A percentile compares a stretch with the other conserved stretches of the same genome.
Conservation (phyloP, 1,140 invertebrate species). For the Ylistrum balloti region DNA sequence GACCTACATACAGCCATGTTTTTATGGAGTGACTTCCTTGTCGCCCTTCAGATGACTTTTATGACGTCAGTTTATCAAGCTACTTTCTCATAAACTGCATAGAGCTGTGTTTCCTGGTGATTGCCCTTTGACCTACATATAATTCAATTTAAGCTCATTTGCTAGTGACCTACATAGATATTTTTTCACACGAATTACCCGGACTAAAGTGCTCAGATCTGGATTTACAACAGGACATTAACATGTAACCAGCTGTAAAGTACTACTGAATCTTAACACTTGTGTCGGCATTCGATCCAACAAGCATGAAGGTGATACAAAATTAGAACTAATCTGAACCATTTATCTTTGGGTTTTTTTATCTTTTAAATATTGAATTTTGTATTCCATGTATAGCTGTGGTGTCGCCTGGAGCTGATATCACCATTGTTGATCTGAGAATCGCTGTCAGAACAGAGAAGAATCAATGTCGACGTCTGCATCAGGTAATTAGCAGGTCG, state of each 20-base stretch:
- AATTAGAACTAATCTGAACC: neutral
- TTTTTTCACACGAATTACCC: too few relatives aligned
- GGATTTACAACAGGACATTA: neutral
- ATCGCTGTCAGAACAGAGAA: neutral
- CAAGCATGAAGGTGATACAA: neutral
- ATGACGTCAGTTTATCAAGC: too few relatives aligned
- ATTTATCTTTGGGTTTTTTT: slow-evolving; percentile 18
- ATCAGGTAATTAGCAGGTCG: neutral
- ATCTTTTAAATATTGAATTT: neutral
- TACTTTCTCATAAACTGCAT: too few relatives aligned
- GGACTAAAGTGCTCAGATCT: too few relatives aligned
- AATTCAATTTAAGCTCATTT: too few relatives aligned
- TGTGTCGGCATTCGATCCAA: neutral
- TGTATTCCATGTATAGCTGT: neutral
- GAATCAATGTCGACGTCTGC: neutral
- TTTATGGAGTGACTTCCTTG: too few relatives aligned
- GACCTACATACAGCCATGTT: too few relatives aligned
- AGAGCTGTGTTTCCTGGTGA: too few relatives aligned
- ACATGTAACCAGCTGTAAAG: neutral
- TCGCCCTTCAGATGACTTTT: too few relatives aligned
- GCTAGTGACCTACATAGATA: too few relatives aligned
- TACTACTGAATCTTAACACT: too few relatives aligned
- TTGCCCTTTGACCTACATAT: too few relatives aligned
- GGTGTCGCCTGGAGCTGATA: neutral
- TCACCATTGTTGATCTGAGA: neutral